Percentiles rank a stretch among this genome's conserved stretches.
Evolutionary conservation across 1,140 invertebrate genomes (phyloP).

Genomic region (Drosophila nannoptera): DNA sequence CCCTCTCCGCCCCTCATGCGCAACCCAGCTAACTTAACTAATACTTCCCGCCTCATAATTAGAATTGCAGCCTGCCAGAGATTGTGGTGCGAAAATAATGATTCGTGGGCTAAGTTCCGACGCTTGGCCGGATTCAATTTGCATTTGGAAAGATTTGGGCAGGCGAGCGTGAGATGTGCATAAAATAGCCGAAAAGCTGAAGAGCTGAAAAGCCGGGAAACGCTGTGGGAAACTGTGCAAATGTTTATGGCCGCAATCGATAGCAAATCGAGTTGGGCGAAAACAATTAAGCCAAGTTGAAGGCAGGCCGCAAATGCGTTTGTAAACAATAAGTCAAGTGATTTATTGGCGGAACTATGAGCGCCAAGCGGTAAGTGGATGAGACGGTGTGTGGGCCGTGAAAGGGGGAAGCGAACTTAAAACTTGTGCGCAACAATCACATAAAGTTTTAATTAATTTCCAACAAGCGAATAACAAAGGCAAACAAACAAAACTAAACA

Average conservation of each 20-base stretch:
- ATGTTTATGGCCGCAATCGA: constrained; percentile 14
- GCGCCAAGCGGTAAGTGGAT: background rate
- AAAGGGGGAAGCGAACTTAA: background rate
- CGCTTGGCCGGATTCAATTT: constrained; percentile 37
- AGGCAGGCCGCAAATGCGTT: constrained; percentile 11
- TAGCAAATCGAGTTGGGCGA: constrained; percentile 2
- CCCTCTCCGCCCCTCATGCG: no score
- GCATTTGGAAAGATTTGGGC: constrained; percentile 12
- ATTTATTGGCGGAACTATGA: constrained; percentile 30
- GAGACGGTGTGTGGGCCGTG: background rate
- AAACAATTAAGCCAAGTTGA: constrained; percentile 25
- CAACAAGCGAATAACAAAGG: constrained; percentile 62
- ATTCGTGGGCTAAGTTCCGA: constrained; percentile 10
- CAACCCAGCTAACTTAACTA: no score
- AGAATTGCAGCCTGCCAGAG: constrained; percentile 3
- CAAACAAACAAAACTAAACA: constrained; percentile 51
- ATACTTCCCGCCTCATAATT: background rate
- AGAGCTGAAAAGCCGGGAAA: constrained; percentile 18
- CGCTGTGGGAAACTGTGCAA: background rate
- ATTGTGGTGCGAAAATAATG: constrained; percentile 11
- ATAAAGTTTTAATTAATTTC: constrained; percentile 77
- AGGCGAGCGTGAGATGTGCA: background rate
- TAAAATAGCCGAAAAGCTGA: constrained; percentile 10
- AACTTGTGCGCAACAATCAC: constrained; percentile 69
- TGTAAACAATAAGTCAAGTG: constrained; percentile 38